Evolutionary conservation across 1,140 invertebrate species (phyloP), one percentile per base, ranked within the genome.

Genomic region (Solen grandis): DNA sequence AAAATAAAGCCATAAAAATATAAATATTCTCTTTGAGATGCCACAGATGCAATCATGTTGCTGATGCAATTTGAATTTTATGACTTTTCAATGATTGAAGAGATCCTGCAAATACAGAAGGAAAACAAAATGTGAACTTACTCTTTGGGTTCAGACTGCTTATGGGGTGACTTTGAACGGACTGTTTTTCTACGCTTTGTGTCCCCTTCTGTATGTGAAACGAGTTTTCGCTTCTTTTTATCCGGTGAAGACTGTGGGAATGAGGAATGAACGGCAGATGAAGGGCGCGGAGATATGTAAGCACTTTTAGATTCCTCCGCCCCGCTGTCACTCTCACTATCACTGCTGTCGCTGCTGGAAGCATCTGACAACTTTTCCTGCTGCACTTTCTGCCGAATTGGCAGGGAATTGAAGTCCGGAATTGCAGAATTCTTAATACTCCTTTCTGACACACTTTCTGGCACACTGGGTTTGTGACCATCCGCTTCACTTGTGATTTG

Each of bases 141-240:
- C 70, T 60, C 57, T 60, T 73, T 73, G 16, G 54, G 46, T 33
- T 46, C 27, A 19, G 46, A 22, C 52, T 41, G 54, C 46, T 27
- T 25, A 2, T 19, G 35, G 31, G 63, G 63, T 78, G 75, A 68
- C n/a, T n/a, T n/a, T 25, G 22, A 31, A 19, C 63, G 60, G 19
- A 68, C 19, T 8, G 75, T 78, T 69, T 69, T 78, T 25, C 65
- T 33, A n/a, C 75, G 50, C 52, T 78, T 78, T 14, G 29, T 35
- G 50, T 78, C 75, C 33, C 66, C 65, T 4, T 57, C 54, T 59
- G 35, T 29, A 36, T 35, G 50, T 19, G 50, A 65, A 16, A 69
- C 65, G 1, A 78, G 36, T 78, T 78, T 78, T 22, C 75, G 75
- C 60, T 78, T 78, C 46, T 68, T 68, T 27, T 66, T 66, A 4